phyloP scores from a whole-genome alignment of 2,888 invertebrate genomes.

The Choreutis nemorana region DNA sequence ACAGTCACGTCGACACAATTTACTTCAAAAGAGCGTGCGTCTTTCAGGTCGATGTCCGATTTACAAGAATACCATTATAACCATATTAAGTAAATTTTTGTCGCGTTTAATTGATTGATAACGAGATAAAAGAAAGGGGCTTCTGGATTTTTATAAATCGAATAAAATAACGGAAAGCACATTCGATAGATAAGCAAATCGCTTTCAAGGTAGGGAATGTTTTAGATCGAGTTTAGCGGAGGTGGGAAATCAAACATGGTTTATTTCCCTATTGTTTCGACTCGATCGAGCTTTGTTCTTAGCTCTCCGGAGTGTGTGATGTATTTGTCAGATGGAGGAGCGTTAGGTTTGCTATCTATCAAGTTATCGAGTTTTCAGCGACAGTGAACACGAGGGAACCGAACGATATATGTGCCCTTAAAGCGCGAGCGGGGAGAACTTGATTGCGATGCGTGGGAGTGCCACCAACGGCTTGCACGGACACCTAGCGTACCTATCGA shows the following conservation, averaged over 20 bases:
- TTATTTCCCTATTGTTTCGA: conserved; percentile 56
- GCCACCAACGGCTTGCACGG: conserved; percentile 18
- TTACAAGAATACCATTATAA: conserved; percentile 36
- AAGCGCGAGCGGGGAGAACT: conserved; percentile 23
- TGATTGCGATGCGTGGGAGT: conserved; percentile 30
- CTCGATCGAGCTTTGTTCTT: conserved; percentile 33
- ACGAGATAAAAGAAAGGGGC: background rate
- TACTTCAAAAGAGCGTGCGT: conserved; percentile 37
- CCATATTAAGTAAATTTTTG: background rate
- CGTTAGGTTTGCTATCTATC: conserved; percentile 16
- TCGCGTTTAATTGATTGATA: background rate
- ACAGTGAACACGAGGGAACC: conserved; percentile 17
- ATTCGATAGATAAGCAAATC: conserved; percentile 21
- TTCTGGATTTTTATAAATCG: conserved; percentile 10
- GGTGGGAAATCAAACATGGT: conserved; percentile 39
- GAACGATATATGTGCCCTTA: conserved; percentile 35
- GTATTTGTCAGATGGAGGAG: conserved; percentile 18
- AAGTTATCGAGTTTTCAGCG: conserved; percentile 35
- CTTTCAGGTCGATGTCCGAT: conserved; percentile 35
- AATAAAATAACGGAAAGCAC: conserved; percentile 17
- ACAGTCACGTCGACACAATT: conserved; percentile 41
- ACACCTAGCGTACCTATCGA: too few relatives aligned
- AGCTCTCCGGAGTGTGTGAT: conserved; percentile 17
- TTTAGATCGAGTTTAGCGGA: conserved; percentile 26
- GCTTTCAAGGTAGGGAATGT: conserved; percentile 22